Percentiles rank a stretch among this genome's conserved stretches.
phyloP scores from a whole-genome alignment of 2,797 vertebrate genomes.

The Brachyalestes nurse region DNA sequence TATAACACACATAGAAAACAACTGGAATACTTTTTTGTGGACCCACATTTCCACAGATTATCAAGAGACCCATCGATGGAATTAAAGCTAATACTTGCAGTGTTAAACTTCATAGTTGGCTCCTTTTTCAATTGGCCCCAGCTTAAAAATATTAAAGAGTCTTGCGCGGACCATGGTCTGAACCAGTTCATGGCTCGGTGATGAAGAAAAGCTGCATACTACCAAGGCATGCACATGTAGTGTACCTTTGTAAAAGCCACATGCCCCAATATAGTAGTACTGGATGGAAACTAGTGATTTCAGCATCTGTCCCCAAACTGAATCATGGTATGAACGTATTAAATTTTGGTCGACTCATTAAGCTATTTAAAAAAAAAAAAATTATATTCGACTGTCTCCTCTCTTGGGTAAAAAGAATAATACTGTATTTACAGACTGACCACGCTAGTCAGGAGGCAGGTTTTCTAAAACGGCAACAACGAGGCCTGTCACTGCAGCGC shows the following conservation, averaged over 20 bases:
- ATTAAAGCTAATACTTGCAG: conserved; percentile 67
- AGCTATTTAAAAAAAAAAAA: conserved; percentile 25
- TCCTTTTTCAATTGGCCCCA: conserved; percentile 67
- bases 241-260: conserved; percentile 74
- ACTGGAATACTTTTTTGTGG: conserved; percentile 71
- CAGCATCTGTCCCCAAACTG: conserved; percentile 62
- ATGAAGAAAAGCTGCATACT: conserved; percentile 63
- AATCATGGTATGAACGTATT: conserved; percentile 51
- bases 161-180: conserved; percentile 67
- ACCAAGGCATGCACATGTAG: conserved; percentile 74
- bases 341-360: conserved; percentile 50
- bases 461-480: conserved; percentile 66
- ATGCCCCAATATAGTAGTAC: conserved; percentile 73
- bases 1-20: conserved; percentile 84
- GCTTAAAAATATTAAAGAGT: conserved; percentile 68
- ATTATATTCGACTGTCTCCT: conserved; percentile 43
- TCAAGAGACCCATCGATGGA: conserved; percentile 38
- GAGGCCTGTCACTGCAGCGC: conserved; percentile 58
- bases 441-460: conserved; percentile 63
- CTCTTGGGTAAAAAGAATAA: conserved; percentile 51
- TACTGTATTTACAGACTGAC: conserved; percentile 66
- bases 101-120: conserved; percentile 69
- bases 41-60: conserved; percentile 57
- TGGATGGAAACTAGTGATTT: conserved; percentile 73
- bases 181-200: conserved; percentile 69